Evolutionary conservation across 2,888 invertebrate genomes (phyloP).

Genomic region (Caenorhabditis panamensis): DNA sequence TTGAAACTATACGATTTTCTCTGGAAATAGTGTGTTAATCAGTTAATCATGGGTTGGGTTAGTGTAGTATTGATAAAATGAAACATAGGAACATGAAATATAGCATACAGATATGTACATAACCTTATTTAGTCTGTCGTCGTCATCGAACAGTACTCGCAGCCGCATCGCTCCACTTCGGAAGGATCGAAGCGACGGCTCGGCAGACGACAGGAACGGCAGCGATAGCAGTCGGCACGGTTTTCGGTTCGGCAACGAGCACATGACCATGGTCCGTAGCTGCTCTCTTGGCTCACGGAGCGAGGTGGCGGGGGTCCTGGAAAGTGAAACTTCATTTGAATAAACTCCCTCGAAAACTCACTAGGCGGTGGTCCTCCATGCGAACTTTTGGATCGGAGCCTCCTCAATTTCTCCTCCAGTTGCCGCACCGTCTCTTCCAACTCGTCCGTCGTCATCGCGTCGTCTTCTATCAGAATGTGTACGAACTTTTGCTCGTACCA

Average conservation of each 20-base stretch:
- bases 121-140: conserved; percentile 15
- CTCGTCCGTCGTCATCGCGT: conserved; percentile 23
- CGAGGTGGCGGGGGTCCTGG: conserved; percentile 59
- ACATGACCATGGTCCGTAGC: conserved; percentile 49
- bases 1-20: not conserved
- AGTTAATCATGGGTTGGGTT: too few relatives aligned
- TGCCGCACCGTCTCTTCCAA: conserved; percentile 29
- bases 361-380: conserved; percentile 47
- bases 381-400: conserved; percentile 26
- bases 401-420: conserved; percentile 32
- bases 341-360: conserved; percentile 17
- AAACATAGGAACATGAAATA: conserved; percentile 18
- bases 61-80: not conserved
- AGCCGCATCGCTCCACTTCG: conserved; percentile 52
- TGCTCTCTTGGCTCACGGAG: conserved; percentile 39
- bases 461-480: conserved; percentile 25
- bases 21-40: not conserved
- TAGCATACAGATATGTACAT: conserved; percentile 23
- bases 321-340: not conserved
- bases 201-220: conserved; percentile 51
- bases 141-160: conserved; percentile 42
- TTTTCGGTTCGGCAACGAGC: conserved; percentile 38
- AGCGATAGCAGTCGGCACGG: conserved; percentile 21
- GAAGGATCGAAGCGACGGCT: conserved; percentile 55
- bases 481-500: conserved; percentile 25